A percentile compares a stretch with the other conserved stretches of the same genome.
Conservation (phyloP, 2,113 vertebrate genomes). For the Poicephalus meyeri region DNA sequence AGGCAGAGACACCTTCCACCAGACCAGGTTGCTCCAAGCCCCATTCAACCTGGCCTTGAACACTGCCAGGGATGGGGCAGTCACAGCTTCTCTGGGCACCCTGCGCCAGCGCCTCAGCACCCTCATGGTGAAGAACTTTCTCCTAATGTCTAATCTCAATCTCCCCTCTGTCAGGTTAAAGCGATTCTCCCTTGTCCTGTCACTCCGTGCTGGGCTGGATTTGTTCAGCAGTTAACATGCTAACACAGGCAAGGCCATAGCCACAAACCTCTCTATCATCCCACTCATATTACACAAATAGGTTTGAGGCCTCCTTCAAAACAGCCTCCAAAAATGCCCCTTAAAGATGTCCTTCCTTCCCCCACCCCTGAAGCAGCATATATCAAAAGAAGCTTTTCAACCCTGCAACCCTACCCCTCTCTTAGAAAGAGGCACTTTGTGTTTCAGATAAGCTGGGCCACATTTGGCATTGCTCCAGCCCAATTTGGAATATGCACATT, state of each 20-base stretch:
- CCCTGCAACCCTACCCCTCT: neutral
- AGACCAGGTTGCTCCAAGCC: neutral
- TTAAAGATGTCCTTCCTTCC: neutral
- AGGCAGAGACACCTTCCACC: neutral
- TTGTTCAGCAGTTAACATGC: neutral
- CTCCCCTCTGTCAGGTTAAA: neutral
- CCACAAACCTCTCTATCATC: neutral
- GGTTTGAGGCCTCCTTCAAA: neutral
- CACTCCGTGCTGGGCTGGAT: neutral
- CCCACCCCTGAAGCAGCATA: neutral
- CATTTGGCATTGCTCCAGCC: neutral
- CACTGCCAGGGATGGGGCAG: neutral
- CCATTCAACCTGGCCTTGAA: neutral
- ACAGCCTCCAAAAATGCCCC: neutral
- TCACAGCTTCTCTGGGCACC: neutral
- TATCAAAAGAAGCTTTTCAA: neutral
- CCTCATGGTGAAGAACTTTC: neutral
- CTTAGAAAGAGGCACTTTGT: neutral
- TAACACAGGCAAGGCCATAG: neutral
- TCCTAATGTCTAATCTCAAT: neutral
- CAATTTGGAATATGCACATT: neutral
- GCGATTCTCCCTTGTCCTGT: neutral
- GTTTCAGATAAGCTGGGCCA: neutral
- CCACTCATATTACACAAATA: neutral
- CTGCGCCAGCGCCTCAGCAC: rapidly evolving